Conservation (phyloP, 64 coral and sea anemone genomes). For the Montipora cactus region DNA sequence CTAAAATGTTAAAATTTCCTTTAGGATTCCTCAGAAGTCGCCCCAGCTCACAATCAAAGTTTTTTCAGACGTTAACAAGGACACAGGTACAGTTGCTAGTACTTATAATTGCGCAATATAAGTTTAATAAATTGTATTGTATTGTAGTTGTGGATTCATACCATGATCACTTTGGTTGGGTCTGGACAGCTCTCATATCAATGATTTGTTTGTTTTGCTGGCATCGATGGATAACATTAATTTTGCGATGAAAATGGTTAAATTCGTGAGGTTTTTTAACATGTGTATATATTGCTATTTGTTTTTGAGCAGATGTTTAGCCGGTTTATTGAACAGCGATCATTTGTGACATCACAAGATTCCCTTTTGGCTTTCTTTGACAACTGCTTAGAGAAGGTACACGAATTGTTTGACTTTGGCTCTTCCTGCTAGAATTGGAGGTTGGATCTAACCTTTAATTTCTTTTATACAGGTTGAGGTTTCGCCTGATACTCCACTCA, state of each 20-base stretch:
- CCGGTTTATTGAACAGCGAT: slow-evolving; percentile 96
- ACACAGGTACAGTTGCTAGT: slow-evolving; percentile 70
- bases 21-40: slow-evolving; percentile 94
- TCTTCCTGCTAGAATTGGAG: background rate
- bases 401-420: background rate
- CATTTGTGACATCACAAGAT: slow-evolving; percentile 93
- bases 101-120: no score
- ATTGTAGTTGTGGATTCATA: background rate
- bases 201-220: no score
- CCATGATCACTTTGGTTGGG: no score
- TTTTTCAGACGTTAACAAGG: slow-evolving; percentile 76
- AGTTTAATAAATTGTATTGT: background rate
- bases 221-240: no score
- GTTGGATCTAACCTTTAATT: background rate
- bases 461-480: slow-evolving; percentile 63
- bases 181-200: no score
- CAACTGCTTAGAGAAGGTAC: slow-evolving; percentile 84
- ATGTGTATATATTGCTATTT: slow-evolving; percentile 5
- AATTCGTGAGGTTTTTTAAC: background rate
- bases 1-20: background rate
- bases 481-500: slow-evolving; percentile 53
- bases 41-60: slow-evolving; percentile 86
- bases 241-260: background rate
- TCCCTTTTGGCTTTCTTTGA: slow-evolving; percentile 91
- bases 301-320: slow-evolving; percentile 89